phyloP scores from a whole-genome alignment of 2,888 invertebrate species.

The Amblyteles armatorius region DNA sequence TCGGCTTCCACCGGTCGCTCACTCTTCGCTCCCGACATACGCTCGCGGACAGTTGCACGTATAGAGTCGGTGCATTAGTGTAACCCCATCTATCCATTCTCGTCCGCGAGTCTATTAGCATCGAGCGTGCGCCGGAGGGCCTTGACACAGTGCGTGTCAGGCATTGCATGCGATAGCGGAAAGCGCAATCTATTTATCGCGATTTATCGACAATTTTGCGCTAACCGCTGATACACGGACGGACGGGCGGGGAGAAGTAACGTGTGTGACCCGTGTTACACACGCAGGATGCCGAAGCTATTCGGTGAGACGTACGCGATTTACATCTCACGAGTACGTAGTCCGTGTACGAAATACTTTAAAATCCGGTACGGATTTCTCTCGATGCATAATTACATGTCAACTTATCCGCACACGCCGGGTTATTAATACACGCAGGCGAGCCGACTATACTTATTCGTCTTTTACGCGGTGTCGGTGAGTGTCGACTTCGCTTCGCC shows the following conservation, averaged over 20 bases:
- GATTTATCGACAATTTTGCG: constrained; percentile 81
- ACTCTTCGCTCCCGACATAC: constrained; percentile 41
- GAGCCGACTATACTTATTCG: background rate
- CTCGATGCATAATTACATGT: constrained; percentile 41
- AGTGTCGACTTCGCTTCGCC: constrained; percentile 14
- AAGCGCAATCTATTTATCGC: constrained; percentile 84
- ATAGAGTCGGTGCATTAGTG: background rate
- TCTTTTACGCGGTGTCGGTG: background rate
- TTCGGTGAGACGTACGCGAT: constrained; percentile 39
- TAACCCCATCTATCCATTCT: constrained; percentile 65
- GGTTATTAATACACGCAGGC: constrained; percentile 23
- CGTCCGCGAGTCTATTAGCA: constrained; percentile 79
- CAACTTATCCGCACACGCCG: constrained; percentile 15
- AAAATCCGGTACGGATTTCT: constrained; percentile 18
- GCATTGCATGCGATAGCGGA: constrained; percentile 83
- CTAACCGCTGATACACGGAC: constrained; percentile 70
- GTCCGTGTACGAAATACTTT: constrained; percentile 7
- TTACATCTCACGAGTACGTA: constrained; percentile 6
- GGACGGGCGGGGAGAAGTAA: constrained; percentile 37
- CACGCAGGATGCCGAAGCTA: constrained; percentile 8
- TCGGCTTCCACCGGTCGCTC: constrained; percentile 21
- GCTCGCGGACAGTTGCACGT: constrained; percentile 36
- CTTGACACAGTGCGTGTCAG: constrained; percentile 84
- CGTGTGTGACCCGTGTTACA: background rate
- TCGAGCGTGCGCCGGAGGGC: constrained; percentile 78